These are phyloP conservation scores for Atopsyche davidsoni DNA, from an alignment of 1,140 invertebrate genomes.

Conservation along the genomic window DNA sequence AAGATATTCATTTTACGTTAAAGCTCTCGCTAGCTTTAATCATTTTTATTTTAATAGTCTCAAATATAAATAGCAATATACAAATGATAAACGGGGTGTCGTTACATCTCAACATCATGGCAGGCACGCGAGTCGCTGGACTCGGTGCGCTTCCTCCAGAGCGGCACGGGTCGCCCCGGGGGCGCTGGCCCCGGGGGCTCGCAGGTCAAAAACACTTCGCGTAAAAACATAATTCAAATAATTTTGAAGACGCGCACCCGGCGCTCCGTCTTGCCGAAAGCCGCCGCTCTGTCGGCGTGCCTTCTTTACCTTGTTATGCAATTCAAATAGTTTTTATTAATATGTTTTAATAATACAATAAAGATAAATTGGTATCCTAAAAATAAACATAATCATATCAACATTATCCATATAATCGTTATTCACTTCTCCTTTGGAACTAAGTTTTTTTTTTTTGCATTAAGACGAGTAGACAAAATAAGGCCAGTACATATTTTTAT, in stretches of 20 bases:
- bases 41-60: conserved; percentile 30
- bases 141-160: not conserved
- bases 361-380: conserved; percentile 25
- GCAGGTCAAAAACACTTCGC: too few species aligned
- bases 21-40: conserved; percentile 29
- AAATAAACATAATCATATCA: conserved; percentile 22
- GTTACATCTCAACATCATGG: conserved; percentile 16
- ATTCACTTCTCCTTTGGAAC: conserved; percentile 13
- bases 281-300: too few species aligned
- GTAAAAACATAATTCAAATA: too few species aligned
- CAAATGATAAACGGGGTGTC: conserved; percentile 27
- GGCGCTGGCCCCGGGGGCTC: too few species aligned
- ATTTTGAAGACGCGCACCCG: too few species aligned
- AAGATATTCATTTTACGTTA: conserved; percentile 22
- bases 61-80: conserved; percentile 32
- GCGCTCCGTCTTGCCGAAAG: too few species aligned
- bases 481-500: conserved; percentile 18
- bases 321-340: not conserved
- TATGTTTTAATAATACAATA: conserved; percentile 20
- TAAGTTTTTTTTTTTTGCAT: conserved; percentile 15
- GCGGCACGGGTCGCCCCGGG: not conserved
- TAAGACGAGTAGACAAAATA: conserved; percentile 17
- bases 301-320: not conserved
- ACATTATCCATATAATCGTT: conserved; percentile 10
- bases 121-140: conserved; percentile 3